A percentile compares a stretch with the other conserved stretches of the same genome.
phyloP scores from a whole-genome alignment of 2,888 invertebrate species.

The Drosophila multiciliata region DNA sequence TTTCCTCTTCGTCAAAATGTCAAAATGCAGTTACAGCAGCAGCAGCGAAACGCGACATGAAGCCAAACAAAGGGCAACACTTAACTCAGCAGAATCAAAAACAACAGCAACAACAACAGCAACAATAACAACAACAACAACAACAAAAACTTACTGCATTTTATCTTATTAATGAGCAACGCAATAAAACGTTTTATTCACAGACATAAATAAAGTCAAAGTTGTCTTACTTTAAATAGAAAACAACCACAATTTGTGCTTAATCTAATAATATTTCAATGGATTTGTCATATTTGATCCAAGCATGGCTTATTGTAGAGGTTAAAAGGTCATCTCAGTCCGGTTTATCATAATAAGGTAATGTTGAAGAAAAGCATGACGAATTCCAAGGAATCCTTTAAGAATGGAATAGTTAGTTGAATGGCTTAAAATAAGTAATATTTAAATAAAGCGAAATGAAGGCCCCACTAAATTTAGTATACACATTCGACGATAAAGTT shows the following conservation, averaged over 20 bases:
- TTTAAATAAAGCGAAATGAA: background rate
- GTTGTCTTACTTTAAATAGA: background rate
- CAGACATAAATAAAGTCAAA: too few relatives aligned
- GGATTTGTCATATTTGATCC: background rate
- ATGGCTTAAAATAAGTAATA: background rate
- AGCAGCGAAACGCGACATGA: slow-evolving; percentile 53
- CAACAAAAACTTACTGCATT: slow-evolving; percentile 15
- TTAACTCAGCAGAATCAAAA: slow-evolving; percentile 25
- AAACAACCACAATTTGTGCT: background rate
- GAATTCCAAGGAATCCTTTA: background rate
- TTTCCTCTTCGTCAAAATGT: slow-evolving; percentile 85
- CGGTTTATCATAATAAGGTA: too few relatives aligned
- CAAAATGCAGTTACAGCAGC: slow-evolving; percentile 76
- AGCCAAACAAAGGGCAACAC: slow-evolving; percentile 65
- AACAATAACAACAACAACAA: slow-evolving; percentile 11
- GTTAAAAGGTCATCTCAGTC: background rate
- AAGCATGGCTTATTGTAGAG: background rate
- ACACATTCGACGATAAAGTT: background rate
- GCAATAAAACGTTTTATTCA: background rate
- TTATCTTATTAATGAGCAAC: slow-evolving; percentile 48
- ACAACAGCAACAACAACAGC: slow-evolving; percentile 23
- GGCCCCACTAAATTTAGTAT: background rate
- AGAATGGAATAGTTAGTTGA: background rate
- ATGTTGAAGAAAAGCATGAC: background rate
- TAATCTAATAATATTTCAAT: background rate